Conservation (phyloP, 2,888 invertebrate species). For the Scaptomyza reducta region DNA sequence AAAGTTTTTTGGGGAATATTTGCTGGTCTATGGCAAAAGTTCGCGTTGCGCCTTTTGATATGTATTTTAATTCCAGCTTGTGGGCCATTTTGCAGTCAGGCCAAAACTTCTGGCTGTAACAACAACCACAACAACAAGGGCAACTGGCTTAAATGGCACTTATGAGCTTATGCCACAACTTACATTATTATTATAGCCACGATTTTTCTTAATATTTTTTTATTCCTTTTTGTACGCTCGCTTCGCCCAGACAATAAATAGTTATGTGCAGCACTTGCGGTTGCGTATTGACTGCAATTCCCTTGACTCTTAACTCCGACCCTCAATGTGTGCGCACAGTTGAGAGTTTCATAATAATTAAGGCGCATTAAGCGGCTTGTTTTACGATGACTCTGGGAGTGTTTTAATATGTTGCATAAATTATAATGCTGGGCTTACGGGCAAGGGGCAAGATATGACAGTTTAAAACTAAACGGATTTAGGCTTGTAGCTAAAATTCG, state of each 20-base stretch:
- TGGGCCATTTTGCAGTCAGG: constrained; percentile 67
- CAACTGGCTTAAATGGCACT: constrained; percentile 77
- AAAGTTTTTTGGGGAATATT: constrained; percentile 60
- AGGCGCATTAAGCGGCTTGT: constrained; percentile 55
- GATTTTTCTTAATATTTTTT: constrained; percentile 56
- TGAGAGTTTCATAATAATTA: constrained; percentile 66
- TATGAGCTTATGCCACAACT: constrained; percentile 80
- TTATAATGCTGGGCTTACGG: constrained; percentile 1
- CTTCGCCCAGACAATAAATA: constrained; percentile 65
- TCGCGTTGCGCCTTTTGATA: constrained; percentile 75
- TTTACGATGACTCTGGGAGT: constrained; percentile 52
- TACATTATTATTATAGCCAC: constrained; percentile 79
- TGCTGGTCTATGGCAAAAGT: constrained; percentile 73
- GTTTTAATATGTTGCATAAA: constrained; percentile 17
- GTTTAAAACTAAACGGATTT: not conserved
- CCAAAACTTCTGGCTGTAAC: constrained; percentile 55
- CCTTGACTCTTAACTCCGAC: not conserved
- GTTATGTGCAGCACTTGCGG: constrained; percentile 62
- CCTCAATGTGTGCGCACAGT: not conserved
- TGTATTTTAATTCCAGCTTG: constrained; percentile 77
- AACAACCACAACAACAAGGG: constrained; percentile 30
- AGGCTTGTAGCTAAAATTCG: not conserved
- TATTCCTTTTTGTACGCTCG: constrained; percentile 12
- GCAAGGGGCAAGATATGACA: not conserved
- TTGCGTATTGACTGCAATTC: constrained; percentile 27